Base-by-base conservation (phyloP, 1,140 invertebrate species). In the Antheraea pernyi region DNA sequence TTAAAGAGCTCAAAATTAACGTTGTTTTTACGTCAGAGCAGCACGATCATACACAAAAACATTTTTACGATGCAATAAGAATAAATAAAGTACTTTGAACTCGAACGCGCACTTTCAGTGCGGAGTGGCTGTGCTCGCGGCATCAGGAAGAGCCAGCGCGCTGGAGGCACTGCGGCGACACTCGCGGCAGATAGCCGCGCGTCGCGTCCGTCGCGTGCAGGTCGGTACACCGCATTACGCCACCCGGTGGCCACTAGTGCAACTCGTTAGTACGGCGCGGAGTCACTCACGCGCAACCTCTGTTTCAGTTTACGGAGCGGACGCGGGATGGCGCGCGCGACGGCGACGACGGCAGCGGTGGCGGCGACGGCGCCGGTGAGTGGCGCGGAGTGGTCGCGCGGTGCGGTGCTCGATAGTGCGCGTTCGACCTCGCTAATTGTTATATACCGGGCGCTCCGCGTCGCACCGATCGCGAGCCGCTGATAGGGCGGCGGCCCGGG, bases 161-260 rank as follows among this genome's bases (percentile, higher is more conserved):
- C 95, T 95, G 95, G 95, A 95, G 94, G 94, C 94, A 85, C 93
- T 95, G 90, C 93, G 94, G 84, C 94, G 93, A 81, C 94, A 95
- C 85, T 95, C 94, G 92, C 94, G 94, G 93, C 94, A 94, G 89
- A 94, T 95, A 88, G 94, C 95, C 90, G 94, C 94, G 82, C 94
- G 94, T 85, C 94, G 94, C 94, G 95, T 94, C 89, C 93, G 94
- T 86, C 94, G 94, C 93, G 94, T 95, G 90, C 95, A 95, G 94
- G 95, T 95, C 85, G 83, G 91, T 42, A 19, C 7, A 30, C 22
- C 22, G 4, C 22, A 30, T 30, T 30, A 30, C 22, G 46, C 46
- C 19, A 1, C 9, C 19, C 0, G 18, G 36, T 59, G 69, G 39
- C 48, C 19, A 61, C 11, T 10, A 42, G 39, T 7, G 7, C 39